Base-by-base conservation (phyloP, 2,888 invertebrate species). In the Clostera curtula region DNA sequence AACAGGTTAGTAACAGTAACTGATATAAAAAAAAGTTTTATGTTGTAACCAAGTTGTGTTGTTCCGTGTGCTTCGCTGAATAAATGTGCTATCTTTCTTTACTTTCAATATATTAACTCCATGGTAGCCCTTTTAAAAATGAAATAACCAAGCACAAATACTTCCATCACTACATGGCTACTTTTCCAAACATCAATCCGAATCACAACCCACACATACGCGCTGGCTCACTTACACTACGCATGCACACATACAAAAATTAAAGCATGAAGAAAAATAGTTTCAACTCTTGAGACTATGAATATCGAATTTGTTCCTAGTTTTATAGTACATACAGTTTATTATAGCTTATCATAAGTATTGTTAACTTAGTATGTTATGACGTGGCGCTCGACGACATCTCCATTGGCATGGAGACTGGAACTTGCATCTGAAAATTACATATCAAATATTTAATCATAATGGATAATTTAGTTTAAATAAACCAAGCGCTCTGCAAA, bases 221-320 rank as follows among this genome's bases (percentile, higher is more conserved):
- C 50, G 52, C 32, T 19, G 36, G 24, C 34, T 27, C 35, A 37
- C 44, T 43, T 31, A 39, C 40, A 26, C 43, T 42, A 44, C 36
- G 38, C 43, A 41, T 39, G 29, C 52, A 59, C 56, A 44, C 54
- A 45, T 64, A 67, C 53, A 65, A 68, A 79, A 74, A 70, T 79
- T 79, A 80, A 80, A 82, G 80, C 82, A 73, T 70, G 70, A 76
- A 74, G 66, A 67, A 68, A 71, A 66, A 56, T 58, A 62, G 61
- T 60, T 64, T 49, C 53, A 66, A 69, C 66, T 62, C 59, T 72
- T 66, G 71, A 71, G 65, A 71, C 72, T 73, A 70, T 58, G 49
- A 58, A 67, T 65, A 69, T 63, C 63, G 60, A 77, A 74, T 80
- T 82, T 80, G 82, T 77, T 83, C 77, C 76, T 82, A 79, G 59